Percentiles rank a stretch among this genome's conserved stretches.
Conservation (phyloP, 2,113 vertebrate genomes). For the Anolis sagrei region DNA sequence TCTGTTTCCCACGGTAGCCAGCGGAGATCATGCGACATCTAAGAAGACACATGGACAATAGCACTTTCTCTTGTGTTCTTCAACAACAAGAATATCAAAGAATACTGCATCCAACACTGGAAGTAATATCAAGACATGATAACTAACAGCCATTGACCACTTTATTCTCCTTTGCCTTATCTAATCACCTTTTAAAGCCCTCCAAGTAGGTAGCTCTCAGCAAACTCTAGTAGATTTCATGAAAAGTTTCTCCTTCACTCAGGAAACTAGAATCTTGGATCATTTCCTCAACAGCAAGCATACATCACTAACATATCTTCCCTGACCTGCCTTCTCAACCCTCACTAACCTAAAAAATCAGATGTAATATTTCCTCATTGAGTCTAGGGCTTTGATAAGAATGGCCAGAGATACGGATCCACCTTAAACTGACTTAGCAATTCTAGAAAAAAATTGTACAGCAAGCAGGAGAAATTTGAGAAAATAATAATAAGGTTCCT, state of each 20-base stretch:
- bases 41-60: not conserved
- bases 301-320: not conserved
- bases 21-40: not conserved
- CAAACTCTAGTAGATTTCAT: not conserved
- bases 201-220: not conserved
- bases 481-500: constrained; percentile 45
- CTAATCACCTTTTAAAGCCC: too few species aligned
- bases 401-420: not conserved
- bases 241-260: too few species aligned
- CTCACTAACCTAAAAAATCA: not conserved
- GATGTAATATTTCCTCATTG: not conserved
- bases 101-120: too few species aligned
- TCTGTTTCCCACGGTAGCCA: too few species aligned
- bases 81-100: not conserved
- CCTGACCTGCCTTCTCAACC: not conserved
- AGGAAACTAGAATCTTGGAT: too few species aligned
- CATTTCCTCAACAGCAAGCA: not conserved
- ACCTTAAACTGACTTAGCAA: not conserved
- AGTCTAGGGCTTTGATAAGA: not conserved
- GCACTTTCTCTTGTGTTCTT: not conserved
- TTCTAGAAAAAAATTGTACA: constrained; percentile 49
- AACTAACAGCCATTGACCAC: too few species aligned
- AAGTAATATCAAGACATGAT: too few species aligned
- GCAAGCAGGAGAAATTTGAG: constrained; percentile 37
- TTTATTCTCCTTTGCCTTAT: too few species aligned